Evolutionary conservation across 1,140 invertebrate species (phyloP).

Genomic region (Epicauta chinensis): DNA sequence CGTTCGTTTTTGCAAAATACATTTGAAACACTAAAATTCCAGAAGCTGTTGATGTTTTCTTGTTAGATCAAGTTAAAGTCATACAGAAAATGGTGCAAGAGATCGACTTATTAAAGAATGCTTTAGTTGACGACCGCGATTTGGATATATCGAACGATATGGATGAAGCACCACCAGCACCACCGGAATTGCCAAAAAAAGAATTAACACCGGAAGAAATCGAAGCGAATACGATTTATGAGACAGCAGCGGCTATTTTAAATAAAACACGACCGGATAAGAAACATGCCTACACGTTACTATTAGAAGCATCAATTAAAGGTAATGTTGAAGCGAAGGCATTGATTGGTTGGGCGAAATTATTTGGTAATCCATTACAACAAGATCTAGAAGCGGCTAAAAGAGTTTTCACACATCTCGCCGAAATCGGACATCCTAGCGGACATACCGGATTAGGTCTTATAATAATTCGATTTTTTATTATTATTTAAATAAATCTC

Average conservation of each 20-base stretch:
- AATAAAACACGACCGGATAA: conserved; percentile 62
- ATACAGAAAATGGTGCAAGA: conserved; percentile 38
- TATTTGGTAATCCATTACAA: conserved; percentile 71
- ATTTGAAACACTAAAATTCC: conserved; percentile 11
- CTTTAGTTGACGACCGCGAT: conserved; percentile 20
- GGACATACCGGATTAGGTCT: conserved; percentile 68
- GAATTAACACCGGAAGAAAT: conserved; percentile 51
- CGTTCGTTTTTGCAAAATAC: not conserved
- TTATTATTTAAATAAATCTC: not conserved
- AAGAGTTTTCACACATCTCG: conserved; percentile 71
- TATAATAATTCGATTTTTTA: conserved; percentile 1
- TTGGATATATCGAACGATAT: conserved; percentile 35
- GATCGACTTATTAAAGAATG: conserved; percentile 28
- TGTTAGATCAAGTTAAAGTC: conserved; percentile 36
- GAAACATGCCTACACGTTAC: conserved; percentile 56
- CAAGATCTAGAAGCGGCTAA: conserved; percentile 72
- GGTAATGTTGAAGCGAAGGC: conserved; percentile 76
- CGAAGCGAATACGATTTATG: conserved; percentile 62
- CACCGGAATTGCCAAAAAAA: conserved; percentile 37
- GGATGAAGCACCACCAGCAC: conserved; percentile 42
- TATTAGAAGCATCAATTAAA: conserved; percentile 67
- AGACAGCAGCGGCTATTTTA: conserved; percentile 56
- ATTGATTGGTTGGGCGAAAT: conserved; percentile 75
- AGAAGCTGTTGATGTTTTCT: conserved; percentile 27
- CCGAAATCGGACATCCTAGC: conserved; percentile 70